Evolutionary conservation across 2,888 invertebrate species (phyloP).

Genomic region (Eupithecia insigniata): DNA sequence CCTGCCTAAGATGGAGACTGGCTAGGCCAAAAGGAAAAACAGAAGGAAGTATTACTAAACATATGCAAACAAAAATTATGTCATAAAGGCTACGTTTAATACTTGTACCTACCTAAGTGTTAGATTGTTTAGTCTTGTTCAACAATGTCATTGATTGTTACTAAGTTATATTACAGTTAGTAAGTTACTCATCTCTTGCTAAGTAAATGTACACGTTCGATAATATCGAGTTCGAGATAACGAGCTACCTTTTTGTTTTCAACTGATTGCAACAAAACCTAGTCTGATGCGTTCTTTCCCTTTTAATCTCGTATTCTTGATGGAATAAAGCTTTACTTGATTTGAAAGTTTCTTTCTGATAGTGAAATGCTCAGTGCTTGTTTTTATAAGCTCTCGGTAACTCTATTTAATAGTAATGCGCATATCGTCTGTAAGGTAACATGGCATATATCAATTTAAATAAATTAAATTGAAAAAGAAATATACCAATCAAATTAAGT

Average conservation of each 20-base stretch:
- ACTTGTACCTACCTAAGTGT: background rate
- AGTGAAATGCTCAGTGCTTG: background rate
- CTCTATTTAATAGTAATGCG: background rate
- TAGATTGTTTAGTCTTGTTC: background rate
- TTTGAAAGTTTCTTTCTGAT: background rate
- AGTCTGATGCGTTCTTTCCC: background rate
- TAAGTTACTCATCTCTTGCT: too few relatives aligned
- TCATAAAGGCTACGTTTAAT: background rate
- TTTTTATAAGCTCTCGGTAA: background rate
- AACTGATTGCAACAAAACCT: conserved; percentile 1
- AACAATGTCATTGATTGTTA: background rate
- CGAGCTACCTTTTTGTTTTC: conserved; percentile 3
- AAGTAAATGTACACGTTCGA: background rate
- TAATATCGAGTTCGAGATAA: conserved; percentile 3
- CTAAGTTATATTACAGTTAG: background rate
- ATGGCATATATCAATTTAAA: too few relatives aligned
- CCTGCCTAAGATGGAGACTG: too few relatives aligned
- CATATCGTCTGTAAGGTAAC: too few relatives aligned
- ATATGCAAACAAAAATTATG: too few relatives aligned
- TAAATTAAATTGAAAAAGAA: background rate
- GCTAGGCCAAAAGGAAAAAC: too few relatives aligned
- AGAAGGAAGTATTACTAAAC: too few relatives aligned
- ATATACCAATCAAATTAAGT: background rate
- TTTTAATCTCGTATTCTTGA: background rate
- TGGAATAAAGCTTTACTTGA: background rate